A percentile compares a stretch with the other conserved stretches of the same genome.
Evolutionary conservation across 2,113 vertebrate species (phyloP).

Genomic region (Tinamus guttatus): DNA sequence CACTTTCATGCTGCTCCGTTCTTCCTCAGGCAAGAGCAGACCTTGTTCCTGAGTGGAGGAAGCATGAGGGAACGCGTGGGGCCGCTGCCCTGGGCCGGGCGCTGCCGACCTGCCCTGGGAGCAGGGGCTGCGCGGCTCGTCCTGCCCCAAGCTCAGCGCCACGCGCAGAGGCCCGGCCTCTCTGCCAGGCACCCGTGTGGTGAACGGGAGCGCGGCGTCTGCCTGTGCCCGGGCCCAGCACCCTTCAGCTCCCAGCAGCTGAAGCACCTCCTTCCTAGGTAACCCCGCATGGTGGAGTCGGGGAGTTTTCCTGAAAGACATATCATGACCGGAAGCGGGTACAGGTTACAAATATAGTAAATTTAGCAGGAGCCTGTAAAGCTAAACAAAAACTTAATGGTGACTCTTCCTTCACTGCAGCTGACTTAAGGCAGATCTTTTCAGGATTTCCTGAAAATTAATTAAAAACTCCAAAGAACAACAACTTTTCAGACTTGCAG

Average conservation of each 20-base stretch:
- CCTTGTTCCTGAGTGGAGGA: background rate
- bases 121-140: background rate
- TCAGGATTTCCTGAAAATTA: background rate
- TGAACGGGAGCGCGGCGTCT: background rate
- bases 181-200: background rate
- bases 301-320: background rate
- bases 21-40: background rate
- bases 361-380: background rate
- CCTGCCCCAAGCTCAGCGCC: background rate
- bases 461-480: background rate
- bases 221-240: background rate
- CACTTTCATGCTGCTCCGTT: background rate
- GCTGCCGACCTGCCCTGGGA: background rate
- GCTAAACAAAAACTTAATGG: background rate
- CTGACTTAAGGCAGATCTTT: background rate
- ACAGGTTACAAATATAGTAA: background rate
- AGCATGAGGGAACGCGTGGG: background rate
- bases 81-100: background rate
- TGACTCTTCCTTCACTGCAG: background rate
- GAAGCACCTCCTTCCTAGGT: background rate
- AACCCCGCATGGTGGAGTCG: background rate
- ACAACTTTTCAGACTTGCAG: background rate
- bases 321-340: rapidly evolving
- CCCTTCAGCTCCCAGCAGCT: background rate
- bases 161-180: background rate